Evolutionary conservation across 2,797 vertebrate genomes (phyloP).

Genomic region (Jordanella pulchra): DNA sequence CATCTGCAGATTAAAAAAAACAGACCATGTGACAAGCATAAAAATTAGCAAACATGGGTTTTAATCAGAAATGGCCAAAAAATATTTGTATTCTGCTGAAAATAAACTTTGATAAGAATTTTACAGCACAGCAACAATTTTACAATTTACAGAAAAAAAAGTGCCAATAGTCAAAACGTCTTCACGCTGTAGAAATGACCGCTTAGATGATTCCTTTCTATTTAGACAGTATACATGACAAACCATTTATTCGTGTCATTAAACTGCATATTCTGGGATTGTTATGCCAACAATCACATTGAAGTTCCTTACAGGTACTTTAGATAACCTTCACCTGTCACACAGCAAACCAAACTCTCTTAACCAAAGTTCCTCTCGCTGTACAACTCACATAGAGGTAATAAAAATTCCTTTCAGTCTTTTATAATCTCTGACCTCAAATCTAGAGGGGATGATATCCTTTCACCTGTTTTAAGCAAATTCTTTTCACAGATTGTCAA

Average conservation of each 20-base stretch:
- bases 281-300: not conserved
- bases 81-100: not conserved
- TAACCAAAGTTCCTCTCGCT: not conserved
- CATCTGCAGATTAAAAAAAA: not conserved
- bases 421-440: not conserved
- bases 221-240: not conserved
- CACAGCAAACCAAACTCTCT: not conserved
- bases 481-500: not conserved
- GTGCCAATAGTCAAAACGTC: not conserved
- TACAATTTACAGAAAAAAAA: too few species aligned
- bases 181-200: too few species aligned
- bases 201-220: not conserved
- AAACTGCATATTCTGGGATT: not conserved
- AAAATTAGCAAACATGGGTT: not conserved
- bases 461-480: slow-evolving; percentile 3
- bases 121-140: too few species aligned
- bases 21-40: not conserved
- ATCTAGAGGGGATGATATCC: not conserved
- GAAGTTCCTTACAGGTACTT: not conserved
- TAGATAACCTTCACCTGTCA: not conserved
- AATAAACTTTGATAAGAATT: not conserved
- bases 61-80: not conserved
- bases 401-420: not conserved
- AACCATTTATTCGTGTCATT: not conserved
- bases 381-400: not conserved